Conservation (phyloP, 2,888 invertebrate genomes). For the Omphaloscelis lunosa region DNA sequence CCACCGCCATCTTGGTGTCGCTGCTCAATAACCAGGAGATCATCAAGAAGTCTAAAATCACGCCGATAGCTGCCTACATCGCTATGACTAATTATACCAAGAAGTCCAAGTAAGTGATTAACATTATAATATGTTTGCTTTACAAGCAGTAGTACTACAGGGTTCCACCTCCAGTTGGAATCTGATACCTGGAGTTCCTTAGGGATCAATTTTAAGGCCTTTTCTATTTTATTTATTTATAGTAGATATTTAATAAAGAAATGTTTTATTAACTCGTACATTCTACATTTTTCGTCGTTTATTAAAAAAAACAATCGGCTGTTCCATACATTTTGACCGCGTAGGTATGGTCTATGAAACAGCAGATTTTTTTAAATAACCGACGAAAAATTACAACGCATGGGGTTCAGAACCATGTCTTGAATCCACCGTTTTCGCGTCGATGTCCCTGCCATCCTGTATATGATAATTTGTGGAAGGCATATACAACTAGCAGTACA, state of each 20-base stretch:
- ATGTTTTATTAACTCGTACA: too few relatives aligned
- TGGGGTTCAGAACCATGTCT: too few relatives aligned
- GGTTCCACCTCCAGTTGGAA: background rate
- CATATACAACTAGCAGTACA: too few relatives aligned
- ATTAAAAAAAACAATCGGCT: too few relatives aligned
- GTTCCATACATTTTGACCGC: too few relatives aligned
- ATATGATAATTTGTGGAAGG: too few relatives aligned
- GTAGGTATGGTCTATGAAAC: too few relatives aligned
- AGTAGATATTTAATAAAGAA: background rate
- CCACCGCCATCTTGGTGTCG: constrained; percentile 89
- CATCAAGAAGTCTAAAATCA: constrained; percentile 83
- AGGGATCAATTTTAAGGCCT: background rate
- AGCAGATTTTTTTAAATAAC: too few relatives aligned
- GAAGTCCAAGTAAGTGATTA: constrained; percentile 90
- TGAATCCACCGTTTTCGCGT: too few relatives aligned
- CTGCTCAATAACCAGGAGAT: constrained; percentile 87
- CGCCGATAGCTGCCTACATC: constrained; percentile 90
- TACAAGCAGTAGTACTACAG: background rate
- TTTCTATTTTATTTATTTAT: background rate
- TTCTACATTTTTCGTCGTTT: too few relatives aligned
- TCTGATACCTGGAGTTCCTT: background rate
- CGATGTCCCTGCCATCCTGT: too few relatives aligned
- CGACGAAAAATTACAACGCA: too few relatives aligned
- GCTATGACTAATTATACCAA: constrained; percentile 91
- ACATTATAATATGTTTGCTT: background rate